Conservation (phyloP, 2,113 vertebrate species). For the Piprites chloris region DNA sequence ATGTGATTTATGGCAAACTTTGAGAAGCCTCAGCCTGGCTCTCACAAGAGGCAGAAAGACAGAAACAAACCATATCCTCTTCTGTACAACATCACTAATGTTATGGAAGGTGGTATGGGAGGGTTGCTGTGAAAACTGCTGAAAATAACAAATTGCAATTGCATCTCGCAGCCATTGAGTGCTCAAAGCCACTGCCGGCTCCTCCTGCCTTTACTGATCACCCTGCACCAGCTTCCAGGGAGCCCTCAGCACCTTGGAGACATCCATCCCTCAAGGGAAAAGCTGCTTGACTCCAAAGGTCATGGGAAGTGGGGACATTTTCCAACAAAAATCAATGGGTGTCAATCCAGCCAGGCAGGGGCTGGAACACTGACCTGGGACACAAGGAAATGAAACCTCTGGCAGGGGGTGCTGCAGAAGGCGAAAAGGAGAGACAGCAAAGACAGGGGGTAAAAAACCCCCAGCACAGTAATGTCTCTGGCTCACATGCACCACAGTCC, state of each 20-base stretch:
- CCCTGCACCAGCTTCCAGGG: fast-evolving
- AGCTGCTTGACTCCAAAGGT: background rate
- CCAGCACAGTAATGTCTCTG: background rate
- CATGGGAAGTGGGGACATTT: background rate
- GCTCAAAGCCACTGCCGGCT: background rate
- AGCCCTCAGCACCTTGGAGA: background rate
- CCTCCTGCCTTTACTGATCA: background rate
- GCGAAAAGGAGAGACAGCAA: background rate
- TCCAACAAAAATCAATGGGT: background rate
- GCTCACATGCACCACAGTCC: background rate
- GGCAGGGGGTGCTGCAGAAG: background rate
- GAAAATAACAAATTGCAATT: background rate
- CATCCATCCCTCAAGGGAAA: background rate
- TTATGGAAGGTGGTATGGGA: background rate
- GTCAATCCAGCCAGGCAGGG: background rate
- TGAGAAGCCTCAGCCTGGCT: background rate
- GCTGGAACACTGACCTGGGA: background rate
- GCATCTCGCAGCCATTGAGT: no score
- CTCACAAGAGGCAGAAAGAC: background rate
- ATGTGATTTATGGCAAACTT: background rate
- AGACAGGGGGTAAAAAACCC: background rate
- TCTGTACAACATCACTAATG: background rate
- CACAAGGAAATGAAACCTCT: fast-evolving
- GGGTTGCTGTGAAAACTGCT: background rate
- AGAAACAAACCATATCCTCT: background rate